Evolutionary conservation across 2,113 vertebrate genomes (phyloP).

Genomic region (Ameiurus melas): DNA sequence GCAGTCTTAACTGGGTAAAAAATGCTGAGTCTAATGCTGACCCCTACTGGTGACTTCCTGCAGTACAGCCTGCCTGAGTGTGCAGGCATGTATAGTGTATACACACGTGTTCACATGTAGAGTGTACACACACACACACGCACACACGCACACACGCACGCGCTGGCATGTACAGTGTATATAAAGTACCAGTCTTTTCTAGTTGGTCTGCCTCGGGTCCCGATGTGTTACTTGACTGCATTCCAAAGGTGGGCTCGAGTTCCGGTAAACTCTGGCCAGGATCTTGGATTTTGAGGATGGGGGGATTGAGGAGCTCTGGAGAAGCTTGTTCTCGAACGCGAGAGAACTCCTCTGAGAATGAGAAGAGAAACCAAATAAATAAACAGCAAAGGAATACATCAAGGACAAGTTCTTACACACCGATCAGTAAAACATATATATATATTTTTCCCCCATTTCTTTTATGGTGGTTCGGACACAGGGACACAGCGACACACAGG

Average conservation of each 20-base stretch:
- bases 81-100: no score
- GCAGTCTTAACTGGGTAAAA: background rate
- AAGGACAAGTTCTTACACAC: background rate
- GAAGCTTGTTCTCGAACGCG: conserved; percentile 84
- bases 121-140: no score
- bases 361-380: background rate
- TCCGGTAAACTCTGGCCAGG: conserved; percentile 65
- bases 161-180: no score
- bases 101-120: no score
- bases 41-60: conserved; percentile 1
- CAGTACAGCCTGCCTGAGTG: background rate
- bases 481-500: background rate
- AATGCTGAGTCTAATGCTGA: background rate
- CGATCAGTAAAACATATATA: conserved; percentile 64
- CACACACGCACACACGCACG: no score
- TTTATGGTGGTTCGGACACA: background rate
- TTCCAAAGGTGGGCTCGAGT: conserved; percentile 61
- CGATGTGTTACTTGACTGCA: conserved; percentile 79
- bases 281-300: conserved; percentile 81
- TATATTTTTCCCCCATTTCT: background rate
- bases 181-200: conserved; percentile 76
- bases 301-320: conserved; percentile 79
- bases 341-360: conserved; percentile 89
- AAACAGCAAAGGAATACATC: background rate
- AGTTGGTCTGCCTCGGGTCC: conserved; percentile 77